These are phyloP conservation scores for Lasiommata megera DNA, from an alignment of 2,888 invertebrate genomes.

Conservation along the genomic window DNA sequence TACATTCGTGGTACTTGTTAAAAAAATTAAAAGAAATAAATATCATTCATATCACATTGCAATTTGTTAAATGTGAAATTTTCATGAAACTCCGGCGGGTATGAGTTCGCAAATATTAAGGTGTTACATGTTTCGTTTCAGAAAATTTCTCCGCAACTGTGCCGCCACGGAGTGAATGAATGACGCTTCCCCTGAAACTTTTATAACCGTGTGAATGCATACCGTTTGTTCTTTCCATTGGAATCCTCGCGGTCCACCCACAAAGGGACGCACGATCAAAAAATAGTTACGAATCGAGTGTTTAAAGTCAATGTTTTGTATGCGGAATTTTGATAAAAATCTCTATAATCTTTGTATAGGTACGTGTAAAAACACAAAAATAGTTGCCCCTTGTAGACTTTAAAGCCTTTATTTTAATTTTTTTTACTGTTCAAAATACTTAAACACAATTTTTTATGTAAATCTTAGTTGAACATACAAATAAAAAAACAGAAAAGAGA, in stretches of 20 bases:
- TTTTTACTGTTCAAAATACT: too few species aligned
- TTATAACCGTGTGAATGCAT: constrained; percentile 6
- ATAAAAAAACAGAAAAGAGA: too few species aligned
- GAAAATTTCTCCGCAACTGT: constrained; percentile 2
- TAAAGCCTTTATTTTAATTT: too few species aligned
- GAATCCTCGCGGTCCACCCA: background rate
- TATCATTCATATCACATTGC: background rate
- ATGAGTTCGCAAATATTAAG: background rate
- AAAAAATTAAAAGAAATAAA: background rate
- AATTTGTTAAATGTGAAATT: background rate
- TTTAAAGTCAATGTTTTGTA: background rate
- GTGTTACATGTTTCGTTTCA: background rate
- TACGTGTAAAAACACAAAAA: too few species aligned
- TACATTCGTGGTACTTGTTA: background rate
- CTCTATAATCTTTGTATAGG: too few species aligned
- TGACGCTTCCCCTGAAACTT: constrained; percentile 8
- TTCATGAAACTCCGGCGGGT: background rate
- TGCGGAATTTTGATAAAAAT: background rate
- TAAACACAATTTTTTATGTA: too few species aligned
- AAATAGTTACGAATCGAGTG: background rate
- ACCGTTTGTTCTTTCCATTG: background rate
- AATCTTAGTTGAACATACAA: too few species aligned
- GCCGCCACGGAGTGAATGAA: background rate
- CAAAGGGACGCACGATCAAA: background rate
- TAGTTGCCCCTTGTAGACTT: too few species aligned